A percentile compares a stretch with the other conserved stretches of the same genome.
These are phyloP conservation scores for Octodon degus DNA, from an alignment of 2,113 vertebrate genomes.

Conservation along the genomic window DNA sequence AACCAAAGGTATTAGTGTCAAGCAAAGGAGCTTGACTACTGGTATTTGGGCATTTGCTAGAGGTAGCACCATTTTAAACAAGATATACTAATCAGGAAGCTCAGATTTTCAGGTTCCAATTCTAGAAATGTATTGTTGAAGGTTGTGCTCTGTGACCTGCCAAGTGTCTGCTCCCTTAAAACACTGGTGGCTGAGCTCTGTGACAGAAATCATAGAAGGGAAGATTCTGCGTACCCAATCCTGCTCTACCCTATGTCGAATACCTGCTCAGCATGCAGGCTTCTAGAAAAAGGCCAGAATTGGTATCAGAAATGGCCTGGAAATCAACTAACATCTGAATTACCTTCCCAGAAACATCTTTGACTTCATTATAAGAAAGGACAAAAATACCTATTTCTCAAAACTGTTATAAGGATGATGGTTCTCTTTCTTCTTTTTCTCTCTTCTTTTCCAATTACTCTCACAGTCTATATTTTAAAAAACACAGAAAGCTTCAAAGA, in stretches of 20 bases:
- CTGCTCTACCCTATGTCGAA: neutral
- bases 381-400: neutral
- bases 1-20: neutral
- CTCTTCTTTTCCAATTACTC: neutral
- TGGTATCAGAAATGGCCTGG: neutral
- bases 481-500: neutral
- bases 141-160: neutral
- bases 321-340: neutral
- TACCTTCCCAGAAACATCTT: neutral
- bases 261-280: neutral
- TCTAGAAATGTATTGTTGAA: constrained; percentile 16
- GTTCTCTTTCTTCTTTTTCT: neutral
- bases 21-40: neutral
- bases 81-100: neutral
- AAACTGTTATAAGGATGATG: neutral
- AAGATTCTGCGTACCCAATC: neutral
- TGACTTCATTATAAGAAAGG: neutral
- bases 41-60: neutral
- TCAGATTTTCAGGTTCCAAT: neutral
- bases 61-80: neutral
- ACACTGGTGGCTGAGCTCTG: neutral
- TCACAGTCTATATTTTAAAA: neutral
- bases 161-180: neutral
- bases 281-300: neutral
- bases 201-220: neutral